Evolutionary conservation across 2,888 invertebrate species (phyloP).

Genomic region (Physocephala rufipes): DNA sequence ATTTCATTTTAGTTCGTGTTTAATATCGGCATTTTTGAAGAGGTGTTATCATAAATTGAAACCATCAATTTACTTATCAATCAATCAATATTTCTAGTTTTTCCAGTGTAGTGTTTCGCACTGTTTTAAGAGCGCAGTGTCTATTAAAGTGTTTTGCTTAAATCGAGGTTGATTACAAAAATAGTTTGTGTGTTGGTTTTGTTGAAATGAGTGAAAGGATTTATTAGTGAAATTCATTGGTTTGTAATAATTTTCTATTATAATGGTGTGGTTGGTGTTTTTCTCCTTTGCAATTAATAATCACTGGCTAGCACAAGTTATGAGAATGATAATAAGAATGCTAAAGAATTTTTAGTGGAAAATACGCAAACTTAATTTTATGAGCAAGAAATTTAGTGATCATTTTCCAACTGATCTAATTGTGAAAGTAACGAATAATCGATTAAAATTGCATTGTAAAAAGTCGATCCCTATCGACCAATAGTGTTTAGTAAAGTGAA

Average conservation of each 20-base stretch:
- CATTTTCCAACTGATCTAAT: not conserved
- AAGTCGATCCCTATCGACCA: not conserved
- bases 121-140: too few relatives aligned
- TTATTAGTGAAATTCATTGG: conserved; percentile 10
- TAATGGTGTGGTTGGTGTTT: not conserved
- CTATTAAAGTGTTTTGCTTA: not conserved
- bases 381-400: conserved; percentile 12
- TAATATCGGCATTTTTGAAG: too few relatives aligned
- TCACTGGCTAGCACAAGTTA: too few relatives aligned
- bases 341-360: not conserved
- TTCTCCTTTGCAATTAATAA: not conserved
- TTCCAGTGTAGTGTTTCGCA: too few relatives aligned
- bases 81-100: too few relatives aligned
- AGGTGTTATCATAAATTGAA: too few relatives aligned
- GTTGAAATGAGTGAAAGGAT: conserved; percentile 3
- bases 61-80: too few relatives aligned
- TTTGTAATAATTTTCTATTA: not conserved
- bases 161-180: not conserved
- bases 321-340: too few relatives aligned
- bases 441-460: not conserved
- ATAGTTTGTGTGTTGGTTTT: conserved; percentile 23
- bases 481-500: not conserved
- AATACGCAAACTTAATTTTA: conserved; percentile 7
- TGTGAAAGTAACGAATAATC: conserved; percentile 19
- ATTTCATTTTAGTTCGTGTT: too few relatives aligned